Conservation (phyloP, 2,113 vertebrate genomes). For the Cynoglossus semilaevis region DNA sequence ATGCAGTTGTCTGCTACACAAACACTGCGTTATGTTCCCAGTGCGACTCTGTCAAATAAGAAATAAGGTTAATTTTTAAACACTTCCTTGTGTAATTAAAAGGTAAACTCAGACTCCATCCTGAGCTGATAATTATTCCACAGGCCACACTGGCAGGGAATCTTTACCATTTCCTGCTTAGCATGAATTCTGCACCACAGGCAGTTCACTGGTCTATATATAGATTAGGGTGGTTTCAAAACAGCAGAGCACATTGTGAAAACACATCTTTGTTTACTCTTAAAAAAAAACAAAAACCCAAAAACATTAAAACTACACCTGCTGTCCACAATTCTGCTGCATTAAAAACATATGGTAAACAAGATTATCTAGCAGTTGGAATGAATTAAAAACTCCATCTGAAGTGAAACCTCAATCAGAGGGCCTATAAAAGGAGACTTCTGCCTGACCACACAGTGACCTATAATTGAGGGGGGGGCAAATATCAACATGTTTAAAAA, state of each 20-base stretch:
- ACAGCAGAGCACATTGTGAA: slow-evolving; percentile 18
- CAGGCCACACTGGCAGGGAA: slow-evolving; percentile 20
- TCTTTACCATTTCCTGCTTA: slow-evolving; percentile 25
- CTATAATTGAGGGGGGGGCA: slow-evolving; percentile 69
- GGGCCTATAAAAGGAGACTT: slow-evolving; percentile 57
- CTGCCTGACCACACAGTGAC: slow-evolving; percentile 67
- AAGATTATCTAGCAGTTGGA: slow-evolving; percentile 16
- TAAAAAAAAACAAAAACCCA: not conserved
- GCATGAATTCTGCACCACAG: slow-evolving; percentile 53
- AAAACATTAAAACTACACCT: slow-evolving; percentile 18
- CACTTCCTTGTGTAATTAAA: slow-evolving; percentile 17
- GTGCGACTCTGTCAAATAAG: slow-evolving; percentile 18
- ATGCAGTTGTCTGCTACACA: no score
- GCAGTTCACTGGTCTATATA: slow-evolving; percentile 46
- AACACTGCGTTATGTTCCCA: no score
- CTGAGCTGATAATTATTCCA: slow-evolving; percentile 27
- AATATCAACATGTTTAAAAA: slow-evolving; percentile 61
- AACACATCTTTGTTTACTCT: slow-evolving; percentile 18
- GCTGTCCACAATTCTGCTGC: slow-evolving; percentile 23
- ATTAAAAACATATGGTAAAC: slow-evolving; percentile 15
- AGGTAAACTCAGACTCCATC: slow-evolving; percentile 26
- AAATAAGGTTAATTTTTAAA: slow-evolving; percentile 42
- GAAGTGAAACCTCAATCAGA: slow-evolving; percentile 23
- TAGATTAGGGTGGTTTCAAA: slow-evolving; percentile 48
- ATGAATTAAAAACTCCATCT: slow-evolving; percentile 48